Percentiles rank a stretch among this genome's conserved stretches.
These are phyloP conservation scores for Danio jaintianensis DNA, from an alignment of 2,797 vertebrate species.

Conservation along the genomic window DNA sequence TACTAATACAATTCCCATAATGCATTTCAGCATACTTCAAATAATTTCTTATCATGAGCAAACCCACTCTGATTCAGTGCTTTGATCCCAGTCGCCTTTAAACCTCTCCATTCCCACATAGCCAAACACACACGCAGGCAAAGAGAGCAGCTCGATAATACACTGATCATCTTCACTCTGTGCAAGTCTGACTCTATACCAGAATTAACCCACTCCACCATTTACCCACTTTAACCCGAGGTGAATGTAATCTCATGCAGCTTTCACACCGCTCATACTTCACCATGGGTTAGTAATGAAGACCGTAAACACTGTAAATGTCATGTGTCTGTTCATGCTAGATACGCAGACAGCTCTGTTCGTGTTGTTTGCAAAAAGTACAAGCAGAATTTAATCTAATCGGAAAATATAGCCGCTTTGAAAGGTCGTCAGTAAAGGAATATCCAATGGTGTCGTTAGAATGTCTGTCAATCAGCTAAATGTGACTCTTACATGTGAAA, in stretches of 20 bases:
- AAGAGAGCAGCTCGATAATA: slow-evolving; percentile 2
- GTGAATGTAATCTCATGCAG: background rate
- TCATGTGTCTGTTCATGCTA: background rate
- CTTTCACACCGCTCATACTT: background rate
- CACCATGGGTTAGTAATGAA: slow-evolving; percentile 7
- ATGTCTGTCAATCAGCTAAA: background rate
- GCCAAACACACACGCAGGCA: slow-evolving; percentile 20
- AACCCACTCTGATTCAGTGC: slow-evolving; percentile 43
- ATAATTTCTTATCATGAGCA: slow-evolving; percentile 43
- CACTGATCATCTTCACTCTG: background rate
- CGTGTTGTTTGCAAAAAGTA: background rate
- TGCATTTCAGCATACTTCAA: slow-evolving; percentile 44
- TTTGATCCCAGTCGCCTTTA: slow-evolving; percentile 41
- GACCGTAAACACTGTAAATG: background rate
- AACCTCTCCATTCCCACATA: slow-evolving; percentile 23
- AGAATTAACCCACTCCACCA: background rate
- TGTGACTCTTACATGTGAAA: background rate
- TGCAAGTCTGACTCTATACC: background rate
- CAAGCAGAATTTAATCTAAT: background rate
- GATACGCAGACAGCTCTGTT: background rate
- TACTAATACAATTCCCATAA: slow-evolving; percentile 38
- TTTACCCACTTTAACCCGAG: background rate
- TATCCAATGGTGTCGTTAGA: background rate
- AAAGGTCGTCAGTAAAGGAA: background rate
- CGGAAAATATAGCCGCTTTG: background rate